Base-by-base conservation (phyloP, 2,797 vertebrate genomes). In the Macropodus opercularis region DNA sequence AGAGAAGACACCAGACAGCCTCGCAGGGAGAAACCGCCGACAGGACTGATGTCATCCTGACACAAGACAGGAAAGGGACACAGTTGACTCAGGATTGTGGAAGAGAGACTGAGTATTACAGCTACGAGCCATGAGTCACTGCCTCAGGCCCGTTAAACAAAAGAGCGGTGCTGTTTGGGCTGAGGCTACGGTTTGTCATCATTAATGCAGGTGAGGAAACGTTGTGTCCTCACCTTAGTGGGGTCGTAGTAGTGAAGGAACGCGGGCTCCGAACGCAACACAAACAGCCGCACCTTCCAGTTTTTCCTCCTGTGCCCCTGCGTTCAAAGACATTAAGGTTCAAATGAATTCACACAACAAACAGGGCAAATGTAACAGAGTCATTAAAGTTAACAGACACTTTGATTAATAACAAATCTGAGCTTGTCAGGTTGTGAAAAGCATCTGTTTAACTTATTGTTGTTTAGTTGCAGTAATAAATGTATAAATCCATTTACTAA, bases 271-370 rank as follows among this genome's bases (percentile, higher is more conserved):
- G 92, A 93, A 69, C 96, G 95, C 83, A 98, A 79, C 69, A 98
- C 94, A 73, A 98, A 98, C 60, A 93, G 94, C 42, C 97, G 94
- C 50, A 98, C 95, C 80, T 98, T 98, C 97, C 96, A 98, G 90
- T 98, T 98, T 84, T 98, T 98, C 63, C 95, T 92, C 44, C 95
- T 94, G 87, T 98, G 97, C 4, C 97, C 97, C 97, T 98, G 86
- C 9, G 34, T 80, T 69, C 69, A 42, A 66, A 58, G 5, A 59
- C 0, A 8, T 15, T 17, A 11, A 35, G 21, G 9, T 27, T 6
- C 21, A n/a, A 32, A 36, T 1, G 17, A 18, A 19, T 9, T 7
- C 3, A 21, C 3, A 58, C 5, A 22, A 38, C 15, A 1, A 29
- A 11, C 9, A 2, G 9, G 27, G n/a, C n/a, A n/a, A n/a, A n/a